Base-by-base conservation (phyloP, 2,113 vertebrate species). In the Pomatostomus ruficeps region DNA sequence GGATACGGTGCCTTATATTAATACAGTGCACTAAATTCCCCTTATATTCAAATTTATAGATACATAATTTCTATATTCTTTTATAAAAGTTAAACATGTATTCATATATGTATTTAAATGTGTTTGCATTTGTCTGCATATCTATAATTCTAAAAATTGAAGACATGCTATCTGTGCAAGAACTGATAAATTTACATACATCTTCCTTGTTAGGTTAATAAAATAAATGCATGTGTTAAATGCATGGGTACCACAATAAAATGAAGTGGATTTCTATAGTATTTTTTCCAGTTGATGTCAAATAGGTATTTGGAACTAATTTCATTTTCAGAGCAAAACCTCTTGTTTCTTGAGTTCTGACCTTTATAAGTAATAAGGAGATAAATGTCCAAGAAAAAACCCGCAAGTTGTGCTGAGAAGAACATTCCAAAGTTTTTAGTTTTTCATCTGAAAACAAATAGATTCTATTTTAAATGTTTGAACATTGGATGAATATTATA, bases 71-170 rank as follows among this genome's bases (percentile, higher is more conserved):
- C 16, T 28, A 3, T 54, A 14, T 54, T 82, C 19, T 51, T 68
- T 81, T 55, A 23, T 40, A 14, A 2, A 42, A 62, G 3, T 46
- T 62, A 54, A 52, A n/a, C 20, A 35, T 2, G 0, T 17, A 38
- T 55, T 61, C 1, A 0, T 29, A 12, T 31, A 23, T 29, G 1
- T 45, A 4, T 72, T 13, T 36, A 59, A 65, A n/a, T 0, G 0
- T 73, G 6, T 57, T 17, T 82, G 31, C 33, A 28, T 54, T 11
- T 76, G 33, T 65, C 7, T 35, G 7, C 66, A 31, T 78, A 35
- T 22, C 16, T 73, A 3, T 11, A 55, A 11, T 45, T 54, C 31
- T 3, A 54, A 49, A 76, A 31, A 7, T 33, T 25, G 25, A n/a
- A 67, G 42, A 19, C 9, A 10, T 63, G 7, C 14, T 59, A 2